Percentiles rank a stretch among this genome's conserved stretches.
Evolutionary conservation across 2,888 invertebrate genomes (phyloP).

Genomic region (Agrochola lychnidis): DNA sequence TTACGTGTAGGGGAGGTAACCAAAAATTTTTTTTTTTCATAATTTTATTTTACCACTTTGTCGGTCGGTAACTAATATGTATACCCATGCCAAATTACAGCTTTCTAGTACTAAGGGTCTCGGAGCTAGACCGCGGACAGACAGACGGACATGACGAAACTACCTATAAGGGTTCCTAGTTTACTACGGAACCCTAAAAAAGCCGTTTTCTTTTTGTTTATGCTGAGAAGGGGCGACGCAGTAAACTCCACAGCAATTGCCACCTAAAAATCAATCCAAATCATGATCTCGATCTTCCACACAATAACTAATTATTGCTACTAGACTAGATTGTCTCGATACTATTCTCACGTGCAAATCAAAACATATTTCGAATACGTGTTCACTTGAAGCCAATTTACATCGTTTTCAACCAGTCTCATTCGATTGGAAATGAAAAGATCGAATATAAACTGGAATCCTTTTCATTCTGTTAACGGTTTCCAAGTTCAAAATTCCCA

Average conservation of each 20-base stretch:
- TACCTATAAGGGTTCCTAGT: no score
- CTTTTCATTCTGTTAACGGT: slow-evolving; percentile 30
- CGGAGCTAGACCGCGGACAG: no score
- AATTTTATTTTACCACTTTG: no score
- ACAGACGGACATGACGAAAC: no score
- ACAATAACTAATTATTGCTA: slow-evolving; percentile 1
- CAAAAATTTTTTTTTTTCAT: no score
- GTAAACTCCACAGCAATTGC: neutral
- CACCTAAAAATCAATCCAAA: slow-evolving; percentile 5
- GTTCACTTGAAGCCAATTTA: slow-evolving; percentile 41
- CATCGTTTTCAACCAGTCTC: slow-evolving; percentile 33
- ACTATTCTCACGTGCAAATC: slow-evolving; percentile 38
- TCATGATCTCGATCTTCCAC: neutral
- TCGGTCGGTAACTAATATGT: no score
- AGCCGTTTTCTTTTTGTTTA: neutral
- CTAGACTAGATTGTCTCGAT: slow-evolving; percentile 12
- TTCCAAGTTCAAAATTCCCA: slow-evolving; percentile 37
- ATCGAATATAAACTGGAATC: slow-evolving; percentile 37
- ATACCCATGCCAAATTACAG: no score
- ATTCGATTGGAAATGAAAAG: slow-evolving; percentile 45
- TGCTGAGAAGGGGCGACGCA: neutral
- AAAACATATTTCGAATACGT: slow-evolving; percentile 42
- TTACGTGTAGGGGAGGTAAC: no score
- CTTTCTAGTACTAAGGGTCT: no score
- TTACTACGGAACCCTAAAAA: no score